Evolutionary conservation across 2,888 invertebrate species (phyloP).

Genomic region (Cactoblastis cactorum): DNA sequence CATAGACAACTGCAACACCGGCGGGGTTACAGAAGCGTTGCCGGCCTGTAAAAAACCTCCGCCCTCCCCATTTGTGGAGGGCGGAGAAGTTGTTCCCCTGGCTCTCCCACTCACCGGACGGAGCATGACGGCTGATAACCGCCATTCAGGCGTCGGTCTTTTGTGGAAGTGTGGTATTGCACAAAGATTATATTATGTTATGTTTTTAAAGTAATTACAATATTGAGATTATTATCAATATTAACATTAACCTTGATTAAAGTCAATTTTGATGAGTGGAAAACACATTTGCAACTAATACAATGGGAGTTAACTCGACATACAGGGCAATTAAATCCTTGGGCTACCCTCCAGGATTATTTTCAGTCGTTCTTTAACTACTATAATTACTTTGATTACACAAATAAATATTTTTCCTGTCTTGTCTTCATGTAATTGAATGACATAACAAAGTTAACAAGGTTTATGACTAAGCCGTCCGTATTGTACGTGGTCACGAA

Average conservation of each 20-base stretch:
- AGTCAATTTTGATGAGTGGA: neutral
- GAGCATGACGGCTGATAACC: too few species aligned
- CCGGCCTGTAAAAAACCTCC: too few species aligned
- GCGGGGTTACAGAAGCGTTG: too few species aligned
- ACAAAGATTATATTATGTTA: constrained; percentile 1
- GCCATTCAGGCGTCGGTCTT: too few species aligned
- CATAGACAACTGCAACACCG: too few species aligned
- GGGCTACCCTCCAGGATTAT: constrained; percentile 30
- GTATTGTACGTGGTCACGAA: constrained; percentile 43
- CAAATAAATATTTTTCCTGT: constrained; percentile 19
- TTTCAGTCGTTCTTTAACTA: constrained; percentile 21
- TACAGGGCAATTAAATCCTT: constrained; percentile 32
- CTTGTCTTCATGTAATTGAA: constrained; percentile 33
- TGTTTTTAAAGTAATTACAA: constrained; percentile 1
- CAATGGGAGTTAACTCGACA: constrained; percentile 10
- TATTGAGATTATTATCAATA: neutral
- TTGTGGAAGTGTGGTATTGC: too few species aligned
- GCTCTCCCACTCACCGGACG: too few species aligned
- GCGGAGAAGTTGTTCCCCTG: too few species aligned
- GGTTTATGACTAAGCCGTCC: constrained; percentile 46
- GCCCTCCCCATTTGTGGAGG: too few species aligned
- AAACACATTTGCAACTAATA: neutral
- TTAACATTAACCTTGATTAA: neutral
- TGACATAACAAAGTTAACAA: constrained; percentile 39
- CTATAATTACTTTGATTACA: constrained; percentile 23